Conservation (phyloP, 2,888 invertebrate genomes). For the Thereva nobilitata region DNA sequence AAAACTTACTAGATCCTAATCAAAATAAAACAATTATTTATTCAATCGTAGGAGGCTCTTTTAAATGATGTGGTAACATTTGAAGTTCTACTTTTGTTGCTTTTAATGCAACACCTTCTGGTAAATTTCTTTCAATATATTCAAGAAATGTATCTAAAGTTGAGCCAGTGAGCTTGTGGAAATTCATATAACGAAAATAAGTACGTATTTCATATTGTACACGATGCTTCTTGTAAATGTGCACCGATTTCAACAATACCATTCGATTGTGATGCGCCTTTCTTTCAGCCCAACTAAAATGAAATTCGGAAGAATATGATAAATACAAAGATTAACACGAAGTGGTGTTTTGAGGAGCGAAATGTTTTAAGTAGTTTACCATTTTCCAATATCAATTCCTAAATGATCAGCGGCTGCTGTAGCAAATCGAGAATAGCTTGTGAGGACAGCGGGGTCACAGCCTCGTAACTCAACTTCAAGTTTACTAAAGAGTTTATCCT, state of each 20-base stretch:
- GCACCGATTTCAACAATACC: conserved; percentile 84
- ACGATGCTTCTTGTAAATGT: conserved; percentile 89
- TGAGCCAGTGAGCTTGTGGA: conserved; percentile 87
- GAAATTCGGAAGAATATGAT: conserved; percentile 18
- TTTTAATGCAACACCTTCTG: conserved; percentile 95
- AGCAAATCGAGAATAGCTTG: conserved; percentile 87
- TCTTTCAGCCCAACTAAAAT: conserved; percentile 72
- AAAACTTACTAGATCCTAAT: too few species aligned
- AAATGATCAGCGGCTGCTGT: conserved; percentile 79
- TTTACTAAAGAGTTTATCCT: conserved; percentile 78
- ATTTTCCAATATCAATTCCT: conserved; percentile 73
- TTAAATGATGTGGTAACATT: conserved; percentile 63
- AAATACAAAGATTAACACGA: background rate
- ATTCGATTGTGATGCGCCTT: conserved; percentile 76
- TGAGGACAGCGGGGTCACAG: conserved; percentile 83
- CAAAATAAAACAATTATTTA: conserved; percentile 5
- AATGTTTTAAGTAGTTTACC: conserved; percentile 59
- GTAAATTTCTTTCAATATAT: conserved; percentile 94
- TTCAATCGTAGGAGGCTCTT: conserved; percentile 52
- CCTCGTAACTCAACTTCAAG: conserved; percentile 86
- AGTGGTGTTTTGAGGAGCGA: conserved; percentile 17
- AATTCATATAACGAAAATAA: conserved; percentile 81
- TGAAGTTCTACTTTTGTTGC: conserved; percentile 75
- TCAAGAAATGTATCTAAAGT: conserved; percentile 95
- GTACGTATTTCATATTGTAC: conserved; percentile 96